These are phyloP conservation scores for Halcyon senegalensis DNA, from an alignment of 2,113 vertebrate species.

Conservation along the genomic window DNA sequence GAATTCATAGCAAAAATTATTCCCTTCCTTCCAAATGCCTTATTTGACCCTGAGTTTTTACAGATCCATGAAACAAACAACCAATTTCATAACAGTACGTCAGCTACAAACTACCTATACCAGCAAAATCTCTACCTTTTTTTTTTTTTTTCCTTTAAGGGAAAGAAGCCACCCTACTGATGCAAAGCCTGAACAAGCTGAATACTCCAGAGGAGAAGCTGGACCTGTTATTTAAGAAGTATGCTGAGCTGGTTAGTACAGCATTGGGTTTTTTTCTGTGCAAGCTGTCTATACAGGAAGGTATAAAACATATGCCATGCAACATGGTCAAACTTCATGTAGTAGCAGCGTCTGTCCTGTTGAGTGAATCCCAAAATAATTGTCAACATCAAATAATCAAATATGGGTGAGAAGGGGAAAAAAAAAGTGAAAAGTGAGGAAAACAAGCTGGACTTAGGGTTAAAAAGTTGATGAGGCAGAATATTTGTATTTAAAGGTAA, in stretches of 20 bases:
- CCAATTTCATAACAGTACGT: neutral
- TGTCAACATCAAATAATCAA: neutral
- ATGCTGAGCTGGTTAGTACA: constrained; percentile 88
- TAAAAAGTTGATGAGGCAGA: neutral
- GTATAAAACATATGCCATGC: neutral
- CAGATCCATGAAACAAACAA: neutral
- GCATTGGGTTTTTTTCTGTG: neutral
- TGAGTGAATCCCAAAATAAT: neutral
- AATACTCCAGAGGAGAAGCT: constrained; percentile 87
- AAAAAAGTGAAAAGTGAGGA: neutral
- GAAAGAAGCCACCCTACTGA: constrained; percentile 83
- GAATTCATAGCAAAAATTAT: neutral
- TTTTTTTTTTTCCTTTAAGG: constrained; percentile 64
- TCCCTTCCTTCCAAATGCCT: neutral
- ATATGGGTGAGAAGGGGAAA: neutral
- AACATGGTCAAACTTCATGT: neutral
- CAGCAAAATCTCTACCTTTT: neutral
- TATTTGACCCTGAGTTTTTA: neutral
- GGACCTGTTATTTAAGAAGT: constrained; percentile 86
- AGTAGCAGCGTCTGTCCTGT: neutral
- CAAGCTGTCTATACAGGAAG: neutral
- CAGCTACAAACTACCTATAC: neutral
- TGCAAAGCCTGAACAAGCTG: constrained; percentile 84
- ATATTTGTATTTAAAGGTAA: neutral
- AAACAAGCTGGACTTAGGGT: neutral